A percentile compares a stretch with the other conserved stretches of the same genome.
Evolutionary conservation across 2,113 vertebrate species (phyloP).

Genomic region (Acinonyx jubatus): DNA sequence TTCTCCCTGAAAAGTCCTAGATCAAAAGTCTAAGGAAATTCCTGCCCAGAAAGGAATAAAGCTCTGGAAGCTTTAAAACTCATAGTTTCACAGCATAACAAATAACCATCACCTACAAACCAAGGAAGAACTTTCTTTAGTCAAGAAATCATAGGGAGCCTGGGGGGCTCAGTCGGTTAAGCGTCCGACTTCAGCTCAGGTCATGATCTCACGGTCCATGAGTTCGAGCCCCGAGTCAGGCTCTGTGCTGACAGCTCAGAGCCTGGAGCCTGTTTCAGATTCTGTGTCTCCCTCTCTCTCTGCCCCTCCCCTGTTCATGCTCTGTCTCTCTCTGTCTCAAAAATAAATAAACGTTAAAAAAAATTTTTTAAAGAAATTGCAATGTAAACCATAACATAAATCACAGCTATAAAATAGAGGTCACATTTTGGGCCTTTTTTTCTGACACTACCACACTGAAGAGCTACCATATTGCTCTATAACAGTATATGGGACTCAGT

Average conservation of each 20-base stretch:
- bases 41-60: neutral
- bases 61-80: neutral
- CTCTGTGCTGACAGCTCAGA: no score
- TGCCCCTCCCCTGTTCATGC: no score
- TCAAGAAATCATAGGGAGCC: neutral
- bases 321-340: no score
- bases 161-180: no score
- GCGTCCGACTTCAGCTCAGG: no score
- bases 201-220: no score
- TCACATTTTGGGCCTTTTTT: neutral
- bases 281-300: no score
- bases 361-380: neutral
- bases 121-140: neutral
- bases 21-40: neutral
- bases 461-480: neutral
- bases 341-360: no score
- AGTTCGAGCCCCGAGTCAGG: no score
- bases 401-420: neutral
- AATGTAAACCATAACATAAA: neutral
- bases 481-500: neutral
- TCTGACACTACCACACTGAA: neutral
- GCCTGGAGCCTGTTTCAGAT: no score
- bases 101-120: neutral
- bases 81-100: neutral
- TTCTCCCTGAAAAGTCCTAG: neutral